Percentiles rank a stretch among this genome's conserved stretches.
Conservation (phyloP, 2,113 vertebrate genomes). For the Oryzias celebensis region DNA sequence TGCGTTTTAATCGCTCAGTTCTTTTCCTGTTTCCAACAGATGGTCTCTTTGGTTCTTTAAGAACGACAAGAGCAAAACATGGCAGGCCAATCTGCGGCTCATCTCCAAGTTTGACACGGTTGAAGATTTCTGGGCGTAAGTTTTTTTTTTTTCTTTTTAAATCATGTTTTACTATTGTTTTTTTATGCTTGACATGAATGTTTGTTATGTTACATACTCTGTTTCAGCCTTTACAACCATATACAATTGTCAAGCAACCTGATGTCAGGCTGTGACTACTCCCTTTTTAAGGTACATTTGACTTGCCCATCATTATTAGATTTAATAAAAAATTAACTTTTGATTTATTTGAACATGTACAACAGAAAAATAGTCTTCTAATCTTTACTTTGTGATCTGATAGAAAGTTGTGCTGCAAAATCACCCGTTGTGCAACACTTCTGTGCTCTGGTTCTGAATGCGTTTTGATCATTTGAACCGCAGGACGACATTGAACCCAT, state of each 20-base stretch:
- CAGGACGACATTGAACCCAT: conserved; percentile 98
- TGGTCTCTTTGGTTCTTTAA: conserved; percentile 99
- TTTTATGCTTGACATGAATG: background rate
- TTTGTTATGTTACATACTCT: background rate
- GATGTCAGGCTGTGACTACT: conserved; percentile 98
- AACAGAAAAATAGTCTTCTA: too few species aligned
- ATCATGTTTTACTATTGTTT: too few species aligned
- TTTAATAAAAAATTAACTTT: too few species aligned
- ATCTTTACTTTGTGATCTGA: too few species aligned
- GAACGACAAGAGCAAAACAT: conserved; percentile 99
- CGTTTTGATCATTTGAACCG: conserved; percentile 36
- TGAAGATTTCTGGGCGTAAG: conserved; percentile 99
- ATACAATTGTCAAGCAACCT: conserved; percentile 98
- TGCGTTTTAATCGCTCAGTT: conserved; percentile 21
- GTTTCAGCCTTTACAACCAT: conserved; percentile 94
- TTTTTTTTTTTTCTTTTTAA: background rate
- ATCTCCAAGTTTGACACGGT: conserved; percentile 99
- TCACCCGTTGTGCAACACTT: background rate
- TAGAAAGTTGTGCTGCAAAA: background rate
- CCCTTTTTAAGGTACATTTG: conserved; percentile 91
- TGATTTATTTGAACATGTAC: too few species aligned
- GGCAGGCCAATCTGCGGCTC: conserved; percentile 97
- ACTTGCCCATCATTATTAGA: conserved; percentile 2
- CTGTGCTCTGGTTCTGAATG: background rate
- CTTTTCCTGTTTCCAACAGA: conserved; percentile 72